A percentile compares a stretch with the other conserved stretches of the same genome.
Conservation (phyloP, 2,113 vertebrate genomes). For the Bubo blakistoni region DNA sequence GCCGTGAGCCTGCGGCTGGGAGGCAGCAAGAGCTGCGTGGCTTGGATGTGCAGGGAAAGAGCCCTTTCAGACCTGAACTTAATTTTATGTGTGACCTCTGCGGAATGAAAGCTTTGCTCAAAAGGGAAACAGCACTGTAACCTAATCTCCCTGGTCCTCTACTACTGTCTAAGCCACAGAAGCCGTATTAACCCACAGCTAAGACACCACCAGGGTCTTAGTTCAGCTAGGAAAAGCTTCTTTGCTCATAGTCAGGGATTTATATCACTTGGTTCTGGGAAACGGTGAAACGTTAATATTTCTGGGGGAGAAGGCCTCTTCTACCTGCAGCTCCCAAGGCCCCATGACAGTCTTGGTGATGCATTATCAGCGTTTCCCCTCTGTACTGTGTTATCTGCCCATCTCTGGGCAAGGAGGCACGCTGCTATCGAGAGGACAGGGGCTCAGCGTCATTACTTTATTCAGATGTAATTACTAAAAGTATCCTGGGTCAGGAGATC, state of each 20-base stretch:
- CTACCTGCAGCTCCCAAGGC: neutral
- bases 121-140: neutral
- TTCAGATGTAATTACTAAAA: neutral
- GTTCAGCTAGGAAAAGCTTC: neutral
- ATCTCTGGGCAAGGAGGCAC: neutral
- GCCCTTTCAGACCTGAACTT: neutral
- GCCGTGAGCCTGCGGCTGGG: neutral
- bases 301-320: neutral
- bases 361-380: neutral
- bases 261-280: neutral
- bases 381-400: fast-evolving
- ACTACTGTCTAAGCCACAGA: neutral
- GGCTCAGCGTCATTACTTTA: neutral
- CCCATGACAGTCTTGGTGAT: fast-evolving
- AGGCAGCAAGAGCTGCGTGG: neutral
- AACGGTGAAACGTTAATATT: fast-evolving
- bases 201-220: neutral
- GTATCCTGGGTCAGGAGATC: neutral
- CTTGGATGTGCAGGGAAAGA: neutral
- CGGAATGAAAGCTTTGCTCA: neutral
- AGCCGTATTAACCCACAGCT: neutral
- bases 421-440: fast-evolving
- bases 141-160: neutral
- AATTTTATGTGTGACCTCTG: neutral
- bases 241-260: neutral